Conservation (phyloP, 2,797 vertebrate genomes). For the Anas bernieri region DNA sequence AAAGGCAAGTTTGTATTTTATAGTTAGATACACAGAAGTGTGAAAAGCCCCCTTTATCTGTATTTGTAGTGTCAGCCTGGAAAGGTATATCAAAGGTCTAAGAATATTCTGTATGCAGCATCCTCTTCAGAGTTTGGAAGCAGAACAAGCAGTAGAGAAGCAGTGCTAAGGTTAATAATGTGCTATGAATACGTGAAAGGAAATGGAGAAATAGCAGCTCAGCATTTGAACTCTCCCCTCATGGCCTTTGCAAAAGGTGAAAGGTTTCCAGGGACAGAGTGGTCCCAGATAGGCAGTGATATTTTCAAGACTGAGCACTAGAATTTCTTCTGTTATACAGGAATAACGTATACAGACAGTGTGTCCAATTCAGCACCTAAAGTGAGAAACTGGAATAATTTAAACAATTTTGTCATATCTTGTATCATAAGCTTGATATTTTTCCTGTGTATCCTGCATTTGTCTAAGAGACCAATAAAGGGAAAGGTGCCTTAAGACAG, state of each 20-base stretch:
- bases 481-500: neutral
- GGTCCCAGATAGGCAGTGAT: neutral
- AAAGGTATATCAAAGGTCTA: neutral
- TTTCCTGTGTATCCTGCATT: neutral
- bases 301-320: neutral
- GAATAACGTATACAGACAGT: neutral
- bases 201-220: neutral
- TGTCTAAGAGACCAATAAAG: neutral
- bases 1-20: conserved; percentile 34
- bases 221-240: neutral
- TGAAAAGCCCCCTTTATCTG: neutral
- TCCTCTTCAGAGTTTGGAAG: conserved; percentile 5
- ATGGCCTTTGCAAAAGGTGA: neutral
- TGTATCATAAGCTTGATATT: neutral
- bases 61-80: neutral
- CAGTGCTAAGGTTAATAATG: conserved; percentile 12
- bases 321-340: neutral
- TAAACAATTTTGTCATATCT: neutral
- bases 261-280: neutral
- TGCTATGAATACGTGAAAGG: neutral
- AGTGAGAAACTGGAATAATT: neutral
- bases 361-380: neutral
- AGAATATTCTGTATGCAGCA: neutral
- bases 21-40: neutral
- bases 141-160: neutral